phyloP scores from a whole-genome alignment of 2,797 vertebrate species.

The Uromys caudimaculatus region DNA sequence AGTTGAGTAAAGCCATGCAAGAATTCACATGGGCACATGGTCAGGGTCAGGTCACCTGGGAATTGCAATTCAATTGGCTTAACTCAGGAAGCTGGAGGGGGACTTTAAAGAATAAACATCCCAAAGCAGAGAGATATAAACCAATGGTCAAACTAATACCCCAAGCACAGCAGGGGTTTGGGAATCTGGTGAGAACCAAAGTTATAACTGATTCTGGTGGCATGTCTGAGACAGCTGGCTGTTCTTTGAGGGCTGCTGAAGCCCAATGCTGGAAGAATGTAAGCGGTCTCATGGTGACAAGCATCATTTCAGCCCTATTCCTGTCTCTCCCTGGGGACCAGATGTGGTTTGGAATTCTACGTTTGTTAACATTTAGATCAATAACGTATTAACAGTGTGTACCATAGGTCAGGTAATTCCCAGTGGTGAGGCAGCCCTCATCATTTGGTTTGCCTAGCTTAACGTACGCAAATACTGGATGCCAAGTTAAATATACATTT shows the following conservation, averaged over 20 bases:
- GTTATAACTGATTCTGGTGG: not conserved
- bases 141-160: not conserved
- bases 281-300: not conserved
- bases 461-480: conserved; percentile 43
- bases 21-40: not conserved
- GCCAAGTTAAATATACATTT: conserved; percentile 31
- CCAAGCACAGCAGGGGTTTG: not conserved
- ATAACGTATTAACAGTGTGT: not conserved
- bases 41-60: not conserved
- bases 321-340: not conserved
- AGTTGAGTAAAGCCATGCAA: conserved; percentile 34
- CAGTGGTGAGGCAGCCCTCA: not conserved
- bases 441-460: conserved; percentile 47
- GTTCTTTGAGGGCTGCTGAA: not conserved
- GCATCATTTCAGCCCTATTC: not conserved
- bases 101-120: not conserved
- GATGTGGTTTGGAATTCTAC: conserved; percentile 34
- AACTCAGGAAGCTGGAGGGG: not conserved
- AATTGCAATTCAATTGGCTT: not conserved
- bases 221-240: not conserved
- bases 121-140: conserved; percentile 23
- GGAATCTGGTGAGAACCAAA: conserved; percentile 5
- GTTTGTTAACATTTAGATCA: conserved; percentile 29
- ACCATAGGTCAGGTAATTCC: conserved; percentile 9
- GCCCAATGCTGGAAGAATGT: not conserved